These are phyloP conservation scores for Polyodon spathula DNA, from an alignment of 2,113 vertebrate species.

Conservation along the genomic window DNA sequence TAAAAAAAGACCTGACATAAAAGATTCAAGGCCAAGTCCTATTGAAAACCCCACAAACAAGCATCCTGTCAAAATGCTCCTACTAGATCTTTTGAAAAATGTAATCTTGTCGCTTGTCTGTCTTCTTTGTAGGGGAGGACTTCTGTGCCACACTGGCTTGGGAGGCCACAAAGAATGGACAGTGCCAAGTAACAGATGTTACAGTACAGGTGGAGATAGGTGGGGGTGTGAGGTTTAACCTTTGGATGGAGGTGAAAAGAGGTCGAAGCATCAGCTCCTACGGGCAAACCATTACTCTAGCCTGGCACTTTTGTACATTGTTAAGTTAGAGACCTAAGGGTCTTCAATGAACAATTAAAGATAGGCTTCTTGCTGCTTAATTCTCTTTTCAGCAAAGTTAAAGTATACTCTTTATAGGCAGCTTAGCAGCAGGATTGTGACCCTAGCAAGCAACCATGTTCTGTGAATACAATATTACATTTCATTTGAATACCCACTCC, in stretches of 20 bases:
- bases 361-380: too few relatives aligned
- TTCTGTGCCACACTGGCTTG: constrained; percentile 33
- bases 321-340: too few relatives aligned
- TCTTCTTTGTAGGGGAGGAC: constrained; percentile 51
- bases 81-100: constrained; percentile 46
- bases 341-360: too few relatives aligned
- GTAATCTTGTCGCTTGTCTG: constrained; percentile 39
- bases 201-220: constrained; percentile 37
- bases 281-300: constrained; percentile 21
- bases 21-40: constrained; percentile 57
- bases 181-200: constrained; percentile 43
- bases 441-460: too few relatives aligned
- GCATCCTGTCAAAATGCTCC: too few relatives aligned
- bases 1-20: constrained; percentile 67
- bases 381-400: too few relatives aligned
- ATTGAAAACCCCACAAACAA: constrained; percentile 60
- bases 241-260: constrained; percentile 20
- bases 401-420: too few relatives aligned
- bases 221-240: constrained; percentile 42
- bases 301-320: too few relatives aligned
- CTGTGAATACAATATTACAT: too few relatives aligned
- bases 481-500: too few relatives aligned
- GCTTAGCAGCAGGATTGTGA: too few relatives aligned
- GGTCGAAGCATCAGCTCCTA: constrained; percentile 23
- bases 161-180: constrained; percentile 50